These are phyloP conservation scores for Machimus rusticus DNA, from an alignment of 2,888 invertebrate genomes.

Conservation along the genomic window DNA sequence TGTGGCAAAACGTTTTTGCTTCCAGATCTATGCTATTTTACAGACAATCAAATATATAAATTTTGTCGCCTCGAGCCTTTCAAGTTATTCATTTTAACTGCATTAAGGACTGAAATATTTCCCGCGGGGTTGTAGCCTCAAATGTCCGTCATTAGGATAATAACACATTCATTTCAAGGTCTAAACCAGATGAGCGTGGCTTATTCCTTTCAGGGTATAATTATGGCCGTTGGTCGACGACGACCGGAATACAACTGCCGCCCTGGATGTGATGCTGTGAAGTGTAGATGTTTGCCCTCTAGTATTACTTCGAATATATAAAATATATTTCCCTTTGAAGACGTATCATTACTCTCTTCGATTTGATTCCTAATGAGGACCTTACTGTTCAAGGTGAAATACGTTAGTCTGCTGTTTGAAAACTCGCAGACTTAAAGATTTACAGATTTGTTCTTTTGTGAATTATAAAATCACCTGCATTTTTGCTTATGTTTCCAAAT, in stretches of 20 bases:
- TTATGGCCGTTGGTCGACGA: neutral
- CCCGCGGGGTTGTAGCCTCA: neutral
- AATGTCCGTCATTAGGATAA: conserved; percentile 48
- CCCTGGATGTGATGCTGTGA: neutral
- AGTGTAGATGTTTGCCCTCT: neutral
- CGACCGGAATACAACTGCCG: neutral
- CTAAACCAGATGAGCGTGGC: conserved; percentile 10
- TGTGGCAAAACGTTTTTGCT: neutral
- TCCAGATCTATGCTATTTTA: neutral
- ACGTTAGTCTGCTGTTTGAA: neutral
- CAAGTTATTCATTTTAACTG: conserved; percentile 45
- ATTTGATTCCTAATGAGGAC: neutral
- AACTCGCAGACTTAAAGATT: neutral
- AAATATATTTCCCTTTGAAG: neutral
- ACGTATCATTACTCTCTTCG: neutral
- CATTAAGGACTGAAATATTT: conserved; percentile 36
- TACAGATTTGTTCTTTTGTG: neutral
- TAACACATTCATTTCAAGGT: conserved; percentile 46
- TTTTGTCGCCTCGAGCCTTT: conserved; percentile 42
- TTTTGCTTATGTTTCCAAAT: neutral
- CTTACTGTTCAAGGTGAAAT: neutral
- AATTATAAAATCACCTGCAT: neutral
- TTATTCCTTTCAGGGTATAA: conserved; percentile 21
- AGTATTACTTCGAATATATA: neutral
- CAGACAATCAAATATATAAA: conserved; percentile 23